phyloP scores from a whole-genome alignment of 2,888 invertebrate species.

The Petrolisthes manimaculis region DNA sequence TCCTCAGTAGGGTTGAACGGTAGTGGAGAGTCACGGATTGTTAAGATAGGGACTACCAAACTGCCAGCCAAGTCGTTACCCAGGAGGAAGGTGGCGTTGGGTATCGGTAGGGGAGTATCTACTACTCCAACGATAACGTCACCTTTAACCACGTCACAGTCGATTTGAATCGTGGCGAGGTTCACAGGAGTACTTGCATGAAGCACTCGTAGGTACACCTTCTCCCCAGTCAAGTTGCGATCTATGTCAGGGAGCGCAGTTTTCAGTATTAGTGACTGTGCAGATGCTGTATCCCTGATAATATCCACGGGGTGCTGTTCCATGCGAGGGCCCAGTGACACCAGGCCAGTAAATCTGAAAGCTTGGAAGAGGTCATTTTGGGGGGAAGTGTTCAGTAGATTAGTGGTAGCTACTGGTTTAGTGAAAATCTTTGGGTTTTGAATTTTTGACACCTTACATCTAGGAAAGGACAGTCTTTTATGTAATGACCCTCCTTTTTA shows the following conservation, averaged over 20 bases:
- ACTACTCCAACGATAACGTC: not conserved
- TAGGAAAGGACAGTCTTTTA: conserved; percentile 23
- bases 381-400: not conserved
- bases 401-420: conserved; percentile 9
- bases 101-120: not conserved
- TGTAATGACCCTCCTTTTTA: conserved; percentile 12
- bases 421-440: not conserved
- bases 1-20: conserved; percentile 11
- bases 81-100: conserved; percentile 1
- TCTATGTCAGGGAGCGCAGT: not conserved
- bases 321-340: not conserved
- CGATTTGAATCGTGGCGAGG: not conserved
- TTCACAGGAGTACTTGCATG: not conserved
- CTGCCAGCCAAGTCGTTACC: conserved; percentile 14
- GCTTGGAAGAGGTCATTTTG: not conserved
- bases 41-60: not conserved
- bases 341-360: not conserved
- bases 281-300: conserved; percentile 4
- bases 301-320: not conserved
- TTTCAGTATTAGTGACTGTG: not conserved
- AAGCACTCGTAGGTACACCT: not conserved
- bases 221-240: not conserved
- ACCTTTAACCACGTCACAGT: not conserved
- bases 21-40: not conserved
- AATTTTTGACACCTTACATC: conserved; percentile 12